A percentile compares a stretch with the other conserved stretches of the same genome.
Evolutionary conservation across 2,113 vertebrate genomes (phyloP).

Genomic region (Ochotona curzoniae): DNA sequence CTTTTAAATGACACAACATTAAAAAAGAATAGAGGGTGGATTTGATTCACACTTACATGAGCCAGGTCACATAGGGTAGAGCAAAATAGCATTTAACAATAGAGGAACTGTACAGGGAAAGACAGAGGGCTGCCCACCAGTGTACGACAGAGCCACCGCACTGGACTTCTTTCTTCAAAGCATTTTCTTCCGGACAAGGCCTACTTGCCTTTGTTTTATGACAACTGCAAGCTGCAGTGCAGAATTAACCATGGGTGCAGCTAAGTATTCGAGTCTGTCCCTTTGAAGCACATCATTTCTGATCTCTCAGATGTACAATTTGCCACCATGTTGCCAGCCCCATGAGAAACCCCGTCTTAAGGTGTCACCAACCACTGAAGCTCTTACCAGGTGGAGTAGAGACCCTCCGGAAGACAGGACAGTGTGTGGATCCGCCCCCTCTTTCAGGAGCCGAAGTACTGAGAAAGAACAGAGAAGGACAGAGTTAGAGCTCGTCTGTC

Average conservation of each 20-base stretch:
- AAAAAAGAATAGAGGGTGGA: background rate
- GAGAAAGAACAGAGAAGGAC: conserved; percentile 81
- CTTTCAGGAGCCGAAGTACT: conserved; percentile 94
- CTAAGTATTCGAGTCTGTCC: no score
- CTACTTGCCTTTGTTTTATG: background rate
- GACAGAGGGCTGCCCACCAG: background rate
- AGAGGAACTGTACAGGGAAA: background rate
- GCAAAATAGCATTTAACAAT: background rate
- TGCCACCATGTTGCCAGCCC: background rate
- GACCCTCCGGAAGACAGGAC: conserved; percentile 92
- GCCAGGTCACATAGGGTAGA: background rate
- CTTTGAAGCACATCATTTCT: background rate
- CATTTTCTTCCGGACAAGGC: background rate
- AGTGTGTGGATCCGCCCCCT: conserved; percentile 90
- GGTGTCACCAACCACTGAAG: background rate
- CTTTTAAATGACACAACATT: no score
- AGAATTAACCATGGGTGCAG: background rate
- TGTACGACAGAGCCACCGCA: background rate
- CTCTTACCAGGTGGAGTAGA: conserved; percentile 95
- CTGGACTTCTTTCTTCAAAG: background rate
- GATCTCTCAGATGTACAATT: background rate
- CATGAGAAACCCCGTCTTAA: background rate
- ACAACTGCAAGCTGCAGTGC: background rate
- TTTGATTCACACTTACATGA: background rate
- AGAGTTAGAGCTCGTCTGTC: conserved; percentile 65